Base-by-base conservation (phyloP, 2,888 invertebrate species). In the Pardosa pseudoannulata region DNA sequence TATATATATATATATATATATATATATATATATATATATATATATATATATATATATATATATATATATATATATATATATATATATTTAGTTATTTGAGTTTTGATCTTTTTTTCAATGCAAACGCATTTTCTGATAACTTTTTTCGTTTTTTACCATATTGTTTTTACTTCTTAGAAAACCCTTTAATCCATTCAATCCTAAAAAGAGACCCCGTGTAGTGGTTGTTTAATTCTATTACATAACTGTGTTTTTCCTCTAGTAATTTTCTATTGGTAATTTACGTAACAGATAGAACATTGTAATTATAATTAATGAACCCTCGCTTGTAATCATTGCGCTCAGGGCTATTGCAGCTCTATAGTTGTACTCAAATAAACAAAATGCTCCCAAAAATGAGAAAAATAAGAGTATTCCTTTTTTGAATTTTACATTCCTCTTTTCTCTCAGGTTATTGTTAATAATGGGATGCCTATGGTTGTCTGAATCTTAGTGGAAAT, bases 241-340 rank as follows among this genome's bases (percentile, higher is more conserved):
- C n/a, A n/a, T n/a, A 67, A 31, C 75, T 29, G 23, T 28, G 41
- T 32, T 70, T 81, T 70, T 62, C 75, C 75, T 82, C 76, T 71
- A 64, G 64, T 82, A 64, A 82, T 65, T 82, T 82, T 76, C 78
- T 39, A 73, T 78, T 79, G 83, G 62, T 64, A 56, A 79, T 78
- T 73, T 85, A 73, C 83, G 78, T 19, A 56, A 31, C 72, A 67
- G 76, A 79, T 78, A 78, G 78, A 85, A 85, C 83, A 73, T 78
- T 85, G 78, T 75, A 71, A 83, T 85, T 67, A 85, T 78, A 79
- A 85, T 85, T 67, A 85, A 28, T 65, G 73, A 68, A 73, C 73
- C 39, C 78, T 81, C 78, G 71, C 78, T 85, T 78, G 78, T 78
- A 85, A 85, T 85, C 83, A 85, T 79, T 78, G 78, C 78, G 16